These are phyloP conservation scores for Loriculus beryllinus DNA, from an alignment of 2,797 vertebrate genomes.

Conservation along the genomic window DNA sequence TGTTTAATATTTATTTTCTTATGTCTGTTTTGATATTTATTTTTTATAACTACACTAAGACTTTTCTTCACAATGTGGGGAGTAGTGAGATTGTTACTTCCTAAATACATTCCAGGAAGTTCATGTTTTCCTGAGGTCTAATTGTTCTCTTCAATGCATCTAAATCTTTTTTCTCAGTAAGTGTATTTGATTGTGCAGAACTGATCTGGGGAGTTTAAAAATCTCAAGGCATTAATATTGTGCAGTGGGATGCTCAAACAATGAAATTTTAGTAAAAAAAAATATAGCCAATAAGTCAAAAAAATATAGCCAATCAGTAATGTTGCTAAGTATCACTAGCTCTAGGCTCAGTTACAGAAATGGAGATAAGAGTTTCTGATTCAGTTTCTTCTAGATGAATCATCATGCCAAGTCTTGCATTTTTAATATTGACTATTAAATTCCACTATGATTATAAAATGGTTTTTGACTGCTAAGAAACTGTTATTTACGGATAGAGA, in stretches of 20 bases:
- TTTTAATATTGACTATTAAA: constrained; percentile 13
- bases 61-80: neutral
- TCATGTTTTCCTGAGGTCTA: neutral
- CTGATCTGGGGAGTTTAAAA: neutral
- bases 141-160: neutral
- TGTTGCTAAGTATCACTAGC: neutral
- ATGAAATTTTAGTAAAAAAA: constrained; percentile 2
- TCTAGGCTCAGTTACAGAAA: neutral
- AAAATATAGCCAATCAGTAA: neutral
- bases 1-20: neutral
- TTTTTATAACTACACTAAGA: neutral
- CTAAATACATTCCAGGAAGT: neutral
- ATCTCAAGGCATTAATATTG: neutral
- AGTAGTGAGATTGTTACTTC: neutral
- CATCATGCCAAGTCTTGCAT: neutral
- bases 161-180: neutral
- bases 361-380: neutral
- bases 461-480: constrained; percentile 12
- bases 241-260: neutral
- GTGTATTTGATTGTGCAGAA: neutral
- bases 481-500: neutral
- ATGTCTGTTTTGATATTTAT: neutral
- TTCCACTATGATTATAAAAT: neutral
- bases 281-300: neutral
- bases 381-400: neutral